Conservation (phyloP, 2,797 vertebrate genomes). For the Acipenser transmontanus region DNA sequence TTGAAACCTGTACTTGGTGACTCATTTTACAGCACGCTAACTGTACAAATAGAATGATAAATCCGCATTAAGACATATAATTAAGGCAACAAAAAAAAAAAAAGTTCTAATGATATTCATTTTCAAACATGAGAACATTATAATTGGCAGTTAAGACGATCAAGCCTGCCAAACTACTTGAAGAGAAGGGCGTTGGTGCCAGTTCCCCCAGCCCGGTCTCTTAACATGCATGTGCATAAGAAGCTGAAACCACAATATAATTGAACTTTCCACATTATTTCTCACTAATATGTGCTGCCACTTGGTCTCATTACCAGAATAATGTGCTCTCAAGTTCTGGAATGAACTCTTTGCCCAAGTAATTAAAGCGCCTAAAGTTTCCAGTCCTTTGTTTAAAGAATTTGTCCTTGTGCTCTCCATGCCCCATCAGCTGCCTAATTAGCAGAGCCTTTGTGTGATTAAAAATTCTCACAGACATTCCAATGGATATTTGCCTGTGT, state of each 20-base stretch:
- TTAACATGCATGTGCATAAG: constrained; percentile 63
- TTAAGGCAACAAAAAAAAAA: constrained; percentile 46
- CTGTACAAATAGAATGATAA: constrained; percentile 44
- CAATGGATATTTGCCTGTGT: constrained; percentile 97
- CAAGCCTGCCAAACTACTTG: constrained; percentile 73
- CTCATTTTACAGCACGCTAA: too few species aligned
- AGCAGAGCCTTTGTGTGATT: constrained; percentile 95
- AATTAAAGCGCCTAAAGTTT: constrained; percentile 99
- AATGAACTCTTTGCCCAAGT: constrained; percentile 99
- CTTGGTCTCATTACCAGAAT: constrained; percentile 93
- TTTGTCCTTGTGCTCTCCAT: constrained; percentile 99
- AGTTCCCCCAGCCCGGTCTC: constrained; percentile 48
- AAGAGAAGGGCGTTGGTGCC: constrained; percentile 60
- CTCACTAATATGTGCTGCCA: constrained; percentile 78
- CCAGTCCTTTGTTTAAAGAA: constrained; percentile 99
- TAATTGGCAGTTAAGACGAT: constrained; percentile 82
- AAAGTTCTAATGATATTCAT: constrained; percentile 72
- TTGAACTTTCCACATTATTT: constrained; percentile 80
- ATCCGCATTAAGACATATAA: constrained; percentile 57
- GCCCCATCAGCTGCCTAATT: constrained; percentile 99
- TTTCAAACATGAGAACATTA: constrained; percentile 75
- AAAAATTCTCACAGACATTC: constrained; percentile 99
- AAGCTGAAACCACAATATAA: constrained; percentile 74
- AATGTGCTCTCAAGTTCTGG: constrained; percentile 97
- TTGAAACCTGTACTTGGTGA: too few species aligned